These are phyloP conservation scores for Parnassius smintheus DNA, from an alignment of 2,888 invertebrate genomes.

Conservation along the genomic window DNA sequence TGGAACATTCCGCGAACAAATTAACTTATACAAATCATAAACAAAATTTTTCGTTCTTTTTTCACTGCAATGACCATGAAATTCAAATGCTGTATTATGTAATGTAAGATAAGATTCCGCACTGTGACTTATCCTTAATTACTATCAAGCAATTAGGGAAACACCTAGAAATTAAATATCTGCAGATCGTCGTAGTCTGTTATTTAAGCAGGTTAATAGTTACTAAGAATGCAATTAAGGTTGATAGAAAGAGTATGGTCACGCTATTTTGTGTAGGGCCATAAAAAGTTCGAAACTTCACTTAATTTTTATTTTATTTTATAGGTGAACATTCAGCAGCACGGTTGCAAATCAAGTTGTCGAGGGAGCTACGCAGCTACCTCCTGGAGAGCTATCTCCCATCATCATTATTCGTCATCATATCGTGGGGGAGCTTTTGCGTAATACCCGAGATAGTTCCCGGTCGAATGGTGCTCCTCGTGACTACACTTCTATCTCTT, in stretches of 20 bases:
- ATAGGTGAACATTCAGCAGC: conserved; percentile 83
- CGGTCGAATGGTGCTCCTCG: conserved; percentile 83
- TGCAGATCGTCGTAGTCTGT: conserved; percentile 30
- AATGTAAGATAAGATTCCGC: no score
- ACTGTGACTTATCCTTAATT: neutral
- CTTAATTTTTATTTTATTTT: conserved; percentile 30
- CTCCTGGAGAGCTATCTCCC: conserved; percentile 83
- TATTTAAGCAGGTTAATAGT: conserved; percentile 23
- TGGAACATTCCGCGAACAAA: no score
- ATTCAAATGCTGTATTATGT: no score
- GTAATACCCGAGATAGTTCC: conserved; percentile 85
- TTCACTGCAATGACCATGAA: no score
- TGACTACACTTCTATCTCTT: conserved; percentile 82
- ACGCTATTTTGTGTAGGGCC: conserved; percentile 10
- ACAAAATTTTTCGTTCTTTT: no score
- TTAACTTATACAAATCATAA: no score
- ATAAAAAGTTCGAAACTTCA: conserved; percentile 4
- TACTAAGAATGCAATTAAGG: conserved; percentile 30
- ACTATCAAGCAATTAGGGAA: conserved; percentile 18
- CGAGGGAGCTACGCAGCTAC: conserved; percentile 82
- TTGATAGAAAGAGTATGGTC: conserved; percentile 23
- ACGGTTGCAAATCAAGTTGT: conserved; percentile 81
- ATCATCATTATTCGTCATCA: conserved; percentile 83
- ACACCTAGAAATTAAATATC: conserved; percentile 23
- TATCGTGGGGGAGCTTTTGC: conserved; percentile 85